Evolutionary conservation across 2,888 invertebrate species (phyloP).

Genomic region (Acanthococcus lagerstroemiae): DNA sequence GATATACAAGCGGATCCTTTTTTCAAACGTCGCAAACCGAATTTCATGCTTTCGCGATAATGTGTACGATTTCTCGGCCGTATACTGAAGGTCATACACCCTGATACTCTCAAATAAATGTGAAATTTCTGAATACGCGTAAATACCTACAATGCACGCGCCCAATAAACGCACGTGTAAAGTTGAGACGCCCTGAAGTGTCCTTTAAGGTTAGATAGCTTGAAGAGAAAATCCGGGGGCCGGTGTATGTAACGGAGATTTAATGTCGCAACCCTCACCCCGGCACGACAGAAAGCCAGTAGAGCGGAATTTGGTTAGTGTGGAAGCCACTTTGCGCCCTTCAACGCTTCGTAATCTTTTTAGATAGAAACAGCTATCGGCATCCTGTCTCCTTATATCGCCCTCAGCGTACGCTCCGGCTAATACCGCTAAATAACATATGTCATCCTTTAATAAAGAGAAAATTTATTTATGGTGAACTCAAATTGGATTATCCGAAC

Average conservation of each 20-base stretch:
- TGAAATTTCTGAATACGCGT: no score
- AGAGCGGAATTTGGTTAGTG: slow-evolving; percentile 15
- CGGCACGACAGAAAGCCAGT: slow-evolving; percentile 5
- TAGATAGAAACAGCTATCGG: slow-evolving; percentile 7
- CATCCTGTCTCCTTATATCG: slow-evolving; percentile 15
- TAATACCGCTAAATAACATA: slow-evolving; percentile 22
- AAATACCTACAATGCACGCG: no score
- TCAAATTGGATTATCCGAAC: slow-evolving; percentile 18
- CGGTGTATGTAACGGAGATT: background rate
- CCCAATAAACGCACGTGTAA: no score
- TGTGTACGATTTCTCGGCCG: no score
- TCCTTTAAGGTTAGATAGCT: background rate
- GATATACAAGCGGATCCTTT: no score
- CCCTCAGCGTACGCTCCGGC: slow-evolving; percentile 8
- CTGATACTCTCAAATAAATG: no score
- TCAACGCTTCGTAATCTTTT: slow-evolving; percentile 15
- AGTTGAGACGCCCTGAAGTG: background rate
- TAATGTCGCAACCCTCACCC: background rate
- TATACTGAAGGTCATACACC: no score
- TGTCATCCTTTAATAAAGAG: slow-evolving; percentile 25
- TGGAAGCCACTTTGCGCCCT: background rate
- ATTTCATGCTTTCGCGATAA: no score
- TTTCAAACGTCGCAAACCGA: no score
- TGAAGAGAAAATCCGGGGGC: slow-evolving; percentile 14
- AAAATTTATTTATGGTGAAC: slow-evolving; percentile 21